Percentiles rank a stretch among this genome's conserved stretches.
These are phyloP conservation scores for Variabilichromis moorii DNA, from an alignment of 2,113 vertebrate species.

Conservation along the genomic window DNA sequence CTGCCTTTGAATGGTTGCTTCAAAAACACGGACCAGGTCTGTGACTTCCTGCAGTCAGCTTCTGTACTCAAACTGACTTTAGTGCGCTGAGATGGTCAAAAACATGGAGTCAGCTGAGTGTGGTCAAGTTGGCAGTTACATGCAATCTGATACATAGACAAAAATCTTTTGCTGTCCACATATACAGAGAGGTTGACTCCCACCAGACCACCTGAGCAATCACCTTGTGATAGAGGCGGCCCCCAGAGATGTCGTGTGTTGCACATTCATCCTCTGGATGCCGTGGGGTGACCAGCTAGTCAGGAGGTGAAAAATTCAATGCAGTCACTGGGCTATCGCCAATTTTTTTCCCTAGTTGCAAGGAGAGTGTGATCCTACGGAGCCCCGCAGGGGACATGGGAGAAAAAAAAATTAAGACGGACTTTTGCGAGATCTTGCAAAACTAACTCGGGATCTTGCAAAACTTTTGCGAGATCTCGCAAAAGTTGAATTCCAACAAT, in stretches of 20 bases:
- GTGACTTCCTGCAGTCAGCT: not conserved
- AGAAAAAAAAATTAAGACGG: no score
- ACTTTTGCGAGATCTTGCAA: no score
- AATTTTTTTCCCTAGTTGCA: not conserved
- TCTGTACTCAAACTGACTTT: not conserved
- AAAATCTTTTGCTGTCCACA: fast-evolving
- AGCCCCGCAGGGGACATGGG: no score
- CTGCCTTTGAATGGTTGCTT: not conserved
- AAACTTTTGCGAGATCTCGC: no score
- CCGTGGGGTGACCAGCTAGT: not conserved
- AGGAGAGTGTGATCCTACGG: not conserved
- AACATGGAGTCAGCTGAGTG: not conserved
- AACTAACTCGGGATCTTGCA: no score
- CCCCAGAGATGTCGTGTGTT: not conserved
- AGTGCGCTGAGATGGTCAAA: not conserved
- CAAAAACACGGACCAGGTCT: fast-evolving
- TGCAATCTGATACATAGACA: not conserved
- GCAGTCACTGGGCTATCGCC: not conserved
- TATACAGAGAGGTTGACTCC: not conserved
- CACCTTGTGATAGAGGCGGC: not conserved
- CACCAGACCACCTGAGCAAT: not conserved
- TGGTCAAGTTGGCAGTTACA: not conserved
- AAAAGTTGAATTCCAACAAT: no score
- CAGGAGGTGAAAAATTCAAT: not conserved
- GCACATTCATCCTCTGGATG: not conserved